Evolutionary conservation across 1,140 invertebrate species (phyloP).

Genomic region (Drosophila lacertosa): DNA sequence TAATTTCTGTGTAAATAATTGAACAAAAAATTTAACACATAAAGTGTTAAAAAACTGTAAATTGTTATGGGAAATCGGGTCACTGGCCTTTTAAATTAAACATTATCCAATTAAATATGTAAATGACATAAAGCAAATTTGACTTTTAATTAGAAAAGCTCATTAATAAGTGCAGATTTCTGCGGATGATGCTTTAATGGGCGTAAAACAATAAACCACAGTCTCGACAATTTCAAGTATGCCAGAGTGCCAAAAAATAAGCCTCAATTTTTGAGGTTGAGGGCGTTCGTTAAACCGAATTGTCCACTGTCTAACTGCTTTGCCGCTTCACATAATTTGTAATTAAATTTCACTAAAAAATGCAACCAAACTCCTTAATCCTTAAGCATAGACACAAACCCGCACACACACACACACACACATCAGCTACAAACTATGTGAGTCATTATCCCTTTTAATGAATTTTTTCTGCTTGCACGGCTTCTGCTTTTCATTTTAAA

Average conservation of each 20-base stretch:
- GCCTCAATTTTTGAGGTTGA: constrained; percentile 3
- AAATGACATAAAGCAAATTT: constrained; percentile 61
- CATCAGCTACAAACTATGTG: constrained; percentile 57
- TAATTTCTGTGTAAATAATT: constrained; percentile 20
- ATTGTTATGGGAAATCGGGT: not conserved
- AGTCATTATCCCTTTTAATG: constrained; percentile 82
- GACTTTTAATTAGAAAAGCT: constrained; percentile 55
- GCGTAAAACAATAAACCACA: not conserved
- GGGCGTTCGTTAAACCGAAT: constrained; percentile 13
- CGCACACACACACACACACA: constrained; percentile 3
- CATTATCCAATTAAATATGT: constrained; percentile 64
- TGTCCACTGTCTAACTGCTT: constrained; percentile 39
- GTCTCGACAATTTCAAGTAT: constrained; percentile 7
- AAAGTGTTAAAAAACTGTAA: constrained; percentile 2
- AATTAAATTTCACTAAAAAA: constrained; percentile 78
- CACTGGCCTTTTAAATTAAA: constrained; percentile 26
- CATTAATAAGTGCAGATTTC: constrained; percentile 54
- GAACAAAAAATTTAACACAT: constrained; percentile 6
- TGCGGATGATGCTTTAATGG: constrained; percentile 26
- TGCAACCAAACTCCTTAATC: constrained; percentile 66
- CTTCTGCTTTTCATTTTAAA: constrained; percentile 58
- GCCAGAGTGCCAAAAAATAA: constrained; percentile 2
- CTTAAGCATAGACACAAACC: constrained; percentile 31
- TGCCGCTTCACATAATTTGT: constrained; percentile 67
- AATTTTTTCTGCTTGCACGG: constrained; percentile 69